phyloP scores from a whole-genome alignment of 2,797 vertebrate species.

The Lemur catta region DNA sequence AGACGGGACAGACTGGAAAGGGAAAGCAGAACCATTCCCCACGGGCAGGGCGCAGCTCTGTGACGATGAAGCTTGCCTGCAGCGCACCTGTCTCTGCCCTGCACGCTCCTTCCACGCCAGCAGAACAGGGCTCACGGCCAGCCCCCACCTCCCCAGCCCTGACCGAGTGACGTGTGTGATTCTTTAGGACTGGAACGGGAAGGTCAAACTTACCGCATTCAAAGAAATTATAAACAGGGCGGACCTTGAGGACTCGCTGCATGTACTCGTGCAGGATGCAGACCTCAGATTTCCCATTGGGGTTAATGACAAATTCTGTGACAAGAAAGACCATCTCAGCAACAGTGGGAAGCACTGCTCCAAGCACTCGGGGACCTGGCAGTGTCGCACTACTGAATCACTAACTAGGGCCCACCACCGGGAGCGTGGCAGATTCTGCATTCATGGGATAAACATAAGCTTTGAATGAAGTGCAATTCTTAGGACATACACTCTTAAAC shows the following conservation, averaged over 20 bases:
- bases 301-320: conserved; percentile 98
- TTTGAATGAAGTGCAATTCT: not conserved
- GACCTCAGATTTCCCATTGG: conserved; percentile 99
- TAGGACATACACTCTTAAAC: not conserved
- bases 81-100: not conserved
- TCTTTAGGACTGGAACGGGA: not conserved
- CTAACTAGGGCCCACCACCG: not conserved
- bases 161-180: not conserved
- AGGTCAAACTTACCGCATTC: conserved; percentile 96
- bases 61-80: not conserved
- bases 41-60: not conserved
- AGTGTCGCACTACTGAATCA: not conserved
- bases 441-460: not conserved
- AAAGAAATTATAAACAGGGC: conserved; percentile 99
- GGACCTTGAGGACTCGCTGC: conserved; percentile 99
- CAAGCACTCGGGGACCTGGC: not conserved
- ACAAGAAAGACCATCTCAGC: conserved; percentile 58
- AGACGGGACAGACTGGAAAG: not conserved
- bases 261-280: conserved; percentile 99
- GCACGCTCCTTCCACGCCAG: not conserved
- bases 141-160: not conserved
- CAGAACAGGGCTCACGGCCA: not conserved
- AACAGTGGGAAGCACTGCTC: not conserved
- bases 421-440: not conserved
- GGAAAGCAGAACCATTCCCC: not conserved